A percentile compares a stretch with the other conserved stretches of the same genome.
phyloP scores from a whole-genome alignment of 2,797 vertebrate species.

The Platalea minor region DNA sequence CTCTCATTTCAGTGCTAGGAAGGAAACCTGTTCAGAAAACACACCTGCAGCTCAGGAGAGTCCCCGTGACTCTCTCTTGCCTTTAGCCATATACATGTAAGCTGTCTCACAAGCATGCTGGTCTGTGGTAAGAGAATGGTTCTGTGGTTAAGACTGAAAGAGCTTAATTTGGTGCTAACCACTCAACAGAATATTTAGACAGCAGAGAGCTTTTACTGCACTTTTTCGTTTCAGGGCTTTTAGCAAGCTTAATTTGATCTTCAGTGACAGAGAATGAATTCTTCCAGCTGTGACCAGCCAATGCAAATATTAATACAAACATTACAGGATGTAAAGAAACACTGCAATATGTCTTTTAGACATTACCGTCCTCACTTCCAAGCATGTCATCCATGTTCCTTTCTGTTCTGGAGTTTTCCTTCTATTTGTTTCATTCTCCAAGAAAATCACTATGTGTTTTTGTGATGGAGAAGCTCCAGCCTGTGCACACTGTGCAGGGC shows the following conservation, averaged over 20 bases:
- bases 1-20: fast-evolving
- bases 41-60: neutral
- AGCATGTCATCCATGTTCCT: neutral
- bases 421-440: neutral
- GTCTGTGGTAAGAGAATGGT: neutral
- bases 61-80: neutral
- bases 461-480: neutral
- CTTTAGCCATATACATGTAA: neutral
- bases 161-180: neutral
- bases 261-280: neutral
- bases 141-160: neutral
- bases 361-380: neutral
- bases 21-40: neutral
- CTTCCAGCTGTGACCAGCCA: neutral
- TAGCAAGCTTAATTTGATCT: neutral
- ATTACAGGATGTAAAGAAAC: neutral
- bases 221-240: neutral
- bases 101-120: neutral
- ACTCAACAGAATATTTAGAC: neutral
- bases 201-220: neutral
- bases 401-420: neutral
- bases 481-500: neutral
- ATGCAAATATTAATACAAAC: neutral
- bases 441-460: neutral
- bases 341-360: neutral